phyloP scores from a whole-genome alignment of 2,113 vertebrate genomes.

The Vulpes vulpes region DNA sequence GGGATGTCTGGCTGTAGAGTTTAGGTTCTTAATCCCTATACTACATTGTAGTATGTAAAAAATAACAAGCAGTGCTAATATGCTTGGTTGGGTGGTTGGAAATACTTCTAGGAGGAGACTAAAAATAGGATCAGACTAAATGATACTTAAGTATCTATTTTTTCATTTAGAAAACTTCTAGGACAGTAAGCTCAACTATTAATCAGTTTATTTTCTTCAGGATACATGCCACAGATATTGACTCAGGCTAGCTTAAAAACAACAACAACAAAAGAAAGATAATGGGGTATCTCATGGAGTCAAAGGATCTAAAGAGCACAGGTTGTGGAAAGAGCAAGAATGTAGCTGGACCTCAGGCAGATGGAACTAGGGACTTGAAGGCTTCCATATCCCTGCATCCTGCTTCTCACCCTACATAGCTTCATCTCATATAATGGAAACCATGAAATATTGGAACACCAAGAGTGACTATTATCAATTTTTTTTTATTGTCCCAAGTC shows the following conservation, averaged over 20 bases:
- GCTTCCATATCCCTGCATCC: too few relatives aligned
- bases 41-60: background rate
- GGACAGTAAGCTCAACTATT: background rate
- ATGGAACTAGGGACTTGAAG: background rate
- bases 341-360: background rate
- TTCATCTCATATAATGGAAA: background rate
- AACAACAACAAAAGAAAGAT: background rate
- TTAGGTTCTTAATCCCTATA: background rate
- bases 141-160: background rate
- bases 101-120: background rate
- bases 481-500: background rate
- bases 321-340: background rate
- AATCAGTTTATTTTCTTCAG: background rate
- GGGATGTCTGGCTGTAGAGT: background rate
- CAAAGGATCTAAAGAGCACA: background rate
- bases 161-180: background rate
- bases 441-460: background rate
- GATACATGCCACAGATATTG: background rate
- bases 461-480: background rate
- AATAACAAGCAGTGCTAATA: background rate
- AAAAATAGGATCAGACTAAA: background rate
- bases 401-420: background rate
- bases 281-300: background rate
- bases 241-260: background rate
- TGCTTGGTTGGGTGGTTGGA: background rate